Base-by-base conservation (phyloP, 2,797 vertebrate genomes). In the Vireo griseus region DNA sequence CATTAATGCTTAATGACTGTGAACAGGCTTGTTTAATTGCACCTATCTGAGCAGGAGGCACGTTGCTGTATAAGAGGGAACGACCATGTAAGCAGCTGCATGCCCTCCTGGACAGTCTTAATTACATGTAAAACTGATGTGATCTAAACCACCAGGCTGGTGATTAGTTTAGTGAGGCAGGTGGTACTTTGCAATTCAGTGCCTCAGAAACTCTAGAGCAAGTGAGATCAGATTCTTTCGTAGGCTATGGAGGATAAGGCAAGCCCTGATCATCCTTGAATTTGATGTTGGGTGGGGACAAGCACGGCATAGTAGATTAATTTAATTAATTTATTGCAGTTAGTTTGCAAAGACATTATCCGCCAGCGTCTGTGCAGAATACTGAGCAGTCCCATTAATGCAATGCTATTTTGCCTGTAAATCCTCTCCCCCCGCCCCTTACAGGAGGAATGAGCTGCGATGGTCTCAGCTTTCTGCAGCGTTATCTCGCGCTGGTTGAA, bases 81-180 rank as follows among this genome's bases (percentile, higher is more conserved):
- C 83, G 94, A 95, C 97, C 96, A 62, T 88, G 84, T 97, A 92
- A 97, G 96, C 97, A 97, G 97, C 97, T 97, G 97, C 87, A 94
- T 90, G 97, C 95, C 96, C 90, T 97, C 95, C 94, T 92, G 88
- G 91, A 96, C 82, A 93, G 94, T 97, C 97, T 96, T 98, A 97
- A 97, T 98, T 97, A 97, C 97, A 97, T 92, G 95, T 97, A 96
- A 97, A 97, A 97, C 96, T 93, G 96, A 97, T 97, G 97, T 97
- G 96, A 97, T 97, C 97, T 97, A 97, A 97, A 97, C 96, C 94
- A 96, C 97, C 96, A 97, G 95, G 95, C 92, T 94, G 95, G 92
- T 94, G 85, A 96, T 95, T 96, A 96, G 95, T 91, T 86, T 91
- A 91, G 96, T 95, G 94, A 93, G 94, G 93, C 96, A 96, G 96